Evolutionary conservation across 2,113 vertebrate genomes (phyloP), one percentile per base, ranked within the genome.

Genomic region (Dunckerocampus dactyliophorus): DNA sequence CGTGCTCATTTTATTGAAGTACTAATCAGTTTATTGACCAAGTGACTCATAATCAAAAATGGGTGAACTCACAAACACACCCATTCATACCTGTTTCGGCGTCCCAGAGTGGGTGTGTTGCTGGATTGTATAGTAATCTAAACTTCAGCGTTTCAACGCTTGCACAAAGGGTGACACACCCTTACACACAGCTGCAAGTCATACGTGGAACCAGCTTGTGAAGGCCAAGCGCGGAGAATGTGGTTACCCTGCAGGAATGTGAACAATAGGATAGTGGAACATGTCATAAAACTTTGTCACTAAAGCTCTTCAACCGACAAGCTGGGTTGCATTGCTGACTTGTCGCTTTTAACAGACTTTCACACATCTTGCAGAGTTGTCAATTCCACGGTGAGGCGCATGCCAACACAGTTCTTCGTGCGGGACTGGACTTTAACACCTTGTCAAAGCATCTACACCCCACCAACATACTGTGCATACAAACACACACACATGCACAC

Each of bases 391-490:
- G 3, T 62, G 61, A 47, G 65, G 77, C 54, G 47, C 74, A 71
- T 51, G 62, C 31, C 39, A 47, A 71, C 24, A 39, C 34, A 21
- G 43, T 21, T 59, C 45, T 60, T 16, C 72, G 74, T 67, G 66
- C 42, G 46, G n/a, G 63, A 69, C 19, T 81, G 75, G 65, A 85
- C 77, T 79, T 80, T 71, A 71, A 67, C 77, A 83, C 65, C 51
- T 76, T 55, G 43, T 12, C 22, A 45, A 20, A 37, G 53, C 6
- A 14, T 13, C n/a, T 11, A 37, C 28, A 34, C 16, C 8, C 52
- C 28, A 53, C 64, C 31, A 8, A 60, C 28, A 31, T 16, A 34
- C 31, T 7, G 20, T 50, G n/a, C 43, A 57, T 59, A 47, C 59
- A 54, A 24, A 34, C 49, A 50, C 13, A 63, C 52, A 65, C 19